Conservation (phyloP, 2,888 invertebrate species). For the Microctonus brassicae region DNA sequence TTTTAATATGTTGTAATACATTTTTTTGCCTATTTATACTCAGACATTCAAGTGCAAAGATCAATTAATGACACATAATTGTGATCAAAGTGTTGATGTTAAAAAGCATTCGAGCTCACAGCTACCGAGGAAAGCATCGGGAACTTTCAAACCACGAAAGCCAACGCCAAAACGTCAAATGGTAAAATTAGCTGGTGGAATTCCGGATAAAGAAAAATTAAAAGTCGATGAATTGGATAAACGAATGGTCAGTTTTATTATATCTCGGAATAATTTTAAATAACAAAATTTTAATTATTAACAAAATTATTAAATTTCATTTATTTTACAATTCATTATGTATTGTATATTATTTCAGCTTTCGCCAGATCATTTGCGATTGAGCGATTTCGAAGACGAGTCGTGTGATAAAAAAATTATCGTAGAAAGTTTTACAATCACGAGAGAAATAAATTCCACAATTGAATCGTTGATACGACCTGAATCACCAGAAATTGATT, state of each 20-base stretch:
- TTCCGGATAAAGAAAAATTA: constrained; percentile 61
- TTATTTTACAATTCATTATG: not conserved
- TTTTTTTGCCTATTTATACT: not conserved
- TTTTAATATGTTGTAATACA: too few relatives aligned
- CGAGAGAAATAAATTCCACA: constrained; percentile 48
- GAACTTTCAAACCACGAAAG: constrained; percentile 65
- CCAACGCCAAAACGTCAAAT: constrained; percentile 65
- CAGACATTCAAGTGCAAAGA: constrained; percentile 65
- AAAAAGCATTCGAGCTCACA: constrained; percentile 61
- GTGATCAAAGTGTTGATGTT: constrained; percentile 58
- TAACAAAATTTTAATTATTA: not conserved
- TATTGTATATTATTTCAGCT: constrained; percentile 45
- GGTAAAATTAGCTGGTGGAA: constrained; percentile 52
- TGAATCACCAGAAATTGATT: constrained; percentile 47
- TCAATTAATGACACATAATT: constrained; percentile 62
- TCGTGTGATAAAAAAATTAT: constrained; percentile 42
- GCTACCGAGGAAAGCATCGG: constrained; percentile 64
- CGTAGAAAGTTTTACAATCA: constrained; percentile 46
- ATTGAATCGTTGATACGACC: constrained; percentile 51
- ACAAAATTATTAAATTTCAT: not conserved
- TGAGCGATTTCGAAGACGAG: constrained; percentile 48
- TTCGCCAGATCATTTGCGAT: constrained; percentile 46
- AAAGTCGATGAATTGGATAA: constrained; percentile 57
- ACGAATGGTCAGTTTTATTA: constrained; percentile 46
- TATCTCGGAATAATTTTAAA: not conserved